These are phyloP conservation scores for Neodiprion lecontei DNA, from an alignment of 1,140 invertebrate genomes.

Conservation along the genomic window DNA sequence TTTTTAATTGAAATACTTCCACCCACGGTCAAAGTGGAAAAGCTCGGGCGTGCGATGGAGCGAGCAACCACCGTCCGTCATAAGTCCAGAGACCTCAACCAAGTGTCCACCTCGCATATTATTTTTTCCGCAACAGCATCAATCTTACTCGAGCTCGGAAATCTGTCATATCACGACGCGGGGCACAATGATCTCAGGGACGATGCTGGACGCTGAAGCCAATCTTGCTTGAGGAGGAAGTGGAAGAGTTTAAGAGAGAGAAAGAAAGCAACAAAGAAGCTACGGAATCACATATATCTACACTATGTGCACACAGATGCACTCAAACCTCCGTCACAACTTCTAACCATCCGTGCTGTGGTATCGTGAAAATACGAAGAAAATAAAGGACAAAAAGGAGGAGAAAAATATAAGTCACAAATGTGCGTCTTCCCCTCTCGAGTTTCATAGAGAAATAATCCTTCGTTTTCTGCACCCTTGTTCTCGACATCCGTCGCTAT, in stretches of 20 bases:
- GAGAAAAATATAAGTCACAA: slow-evolving; percentile 5
- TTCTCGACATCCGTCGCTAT: background rate
- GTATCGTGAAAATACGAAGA: background rate
- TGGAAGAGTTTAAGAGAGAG: no score
- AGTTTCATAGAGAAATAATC: background rate
- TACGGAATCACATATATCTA: no score
- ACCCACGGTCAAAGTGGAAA: background rate
- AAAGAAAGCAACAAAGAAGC: no score
- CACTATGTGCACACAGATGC: background rate
- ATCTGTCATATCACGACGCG: slow-evolving; percentile 13
- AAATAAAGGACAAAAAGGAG: no score
- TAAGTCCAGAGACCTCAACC: background rate
- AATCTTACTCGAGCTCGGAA: slow-evolving; percentile 14
- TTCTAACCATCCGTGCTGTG: background rate
- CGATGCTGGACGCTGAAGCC: background rate
- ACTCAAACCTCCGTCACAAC: background rate
- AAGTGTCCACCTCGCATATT: slow-evolving; percentile 10
- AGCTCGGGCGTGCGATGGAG: background rate
- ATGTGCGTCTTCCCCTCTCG: slow-evolving; percentile 1
- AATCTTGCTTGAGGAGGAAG: background rate
- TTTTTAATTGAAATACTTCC: background rate
- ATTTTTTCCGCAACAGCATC: slow-evolving; percentile 4
- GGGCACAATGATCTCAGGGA: background rate
- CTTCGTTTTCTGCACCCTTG: background rate
- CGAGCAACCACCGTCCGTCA: background rate